Conservation (phyloP, 2,888 invertebrate species). For the Aphrophora alni region DNA sequence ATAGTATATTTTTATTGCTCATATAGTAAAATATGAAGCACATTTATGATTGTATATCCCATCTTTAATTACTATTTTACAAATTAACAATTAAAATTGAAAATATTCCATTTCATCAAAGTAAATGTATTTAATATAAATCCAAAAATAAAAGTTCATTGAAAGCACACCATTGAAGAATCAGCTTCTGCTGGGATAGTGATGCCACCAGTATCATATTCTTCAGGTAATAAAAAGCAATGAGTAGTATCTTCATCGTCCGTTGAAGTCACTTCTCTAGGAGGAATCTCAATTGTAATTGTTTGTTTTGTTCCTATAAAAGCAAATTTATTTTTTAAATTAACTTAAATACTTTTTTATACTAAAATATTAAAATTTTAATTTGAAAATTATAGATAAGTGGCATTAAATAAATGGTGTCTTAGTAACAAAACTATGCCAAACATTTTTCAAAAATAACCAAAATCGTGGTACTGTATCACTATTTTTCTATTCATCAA, state of each 20-base stretch:
- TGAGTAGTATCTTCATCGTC: slow-evolving; percentile 31
- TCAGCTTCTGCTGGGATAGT: slow-evolving; percentile 63
- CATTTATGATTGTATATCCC: too few species aligned
- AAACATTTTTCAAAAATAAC: too few species aligned
- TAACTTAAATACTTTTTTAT: too few species aligned
- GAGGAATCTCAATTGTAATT: slow-evolving; percentile 48
- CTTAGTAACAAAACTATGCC: not conserved
- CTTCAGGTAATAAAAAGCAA: slow-evolving; percentile 25
- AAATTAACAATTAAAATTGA: too few species aligned
- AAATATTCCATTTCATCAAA: too few species aligned
- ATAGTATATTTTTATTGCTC: too few species aligned
- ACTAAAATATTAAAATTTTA: too few species aligned
- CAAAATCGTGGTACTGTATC: too few species aligned
- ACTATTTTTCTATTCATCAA: too few species aligned
- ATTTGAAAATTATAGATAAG: not conserved
- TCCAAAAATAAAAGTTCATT: not conserved
- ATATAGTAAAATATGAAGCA: too few species aligned
- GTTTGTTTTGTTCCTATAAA: slow-evolving; percentile 46
- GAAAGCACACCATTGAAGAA: not conserved
- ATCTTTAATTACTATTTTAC: too few species aligned
- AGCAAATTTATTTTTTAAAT: not conserved
- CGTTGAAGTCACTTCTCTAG: not conserved
- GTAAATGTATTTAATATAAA: too few species aligned
- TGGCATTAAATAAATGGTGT: not conserved
- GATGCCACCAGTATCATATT: slow-evolving; percentile 62